Conservation (phyloP, 2,797 vertebrate species). For the Crenuchus spilurus region DNA sequence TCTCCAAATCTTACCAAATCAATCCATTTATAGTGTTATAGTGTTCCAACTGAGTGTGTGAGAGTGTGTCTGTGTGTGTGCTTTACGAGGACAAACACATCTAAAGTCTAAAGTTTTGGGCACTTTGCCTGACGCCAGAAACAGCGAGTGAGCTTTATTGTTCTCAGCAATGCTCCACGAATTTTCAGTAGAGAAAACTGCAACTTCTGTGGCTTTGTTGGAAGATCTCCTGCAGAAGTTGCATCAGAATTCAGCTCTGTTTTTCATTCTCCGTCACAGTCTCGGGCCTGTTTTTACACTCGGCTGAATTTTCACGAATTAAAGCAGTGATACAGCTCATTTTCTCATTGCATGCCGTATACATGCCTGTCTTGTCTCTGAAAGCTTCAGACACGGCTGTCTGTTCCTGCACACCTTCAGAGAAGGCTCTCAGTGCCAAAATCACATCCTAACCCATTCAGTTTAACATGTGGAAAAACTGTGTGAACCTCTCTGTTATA, state of each 20-base stretch:
- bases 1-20: constrained; percentile 6
- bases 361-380: not conserved
- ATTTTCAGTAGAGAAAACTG: not conserved
- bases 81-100: not conserved
- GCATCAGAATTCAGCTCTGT: not conserved
- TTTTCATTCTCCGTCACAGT: not conserved
- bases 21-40: not conserved
- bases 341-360: not conserved
- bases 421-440: not conserved
- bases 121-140: not conserved
- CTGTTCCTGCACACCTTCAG: not conserved
- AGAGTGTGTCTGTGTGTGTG: not conserved
- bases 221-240: not conserved
- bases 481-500: not conserved
- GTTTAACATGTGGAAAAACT: not conserved
- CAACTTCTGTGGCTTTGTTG: not conserved
- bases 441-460: not conserved
- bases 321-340: not conserved
- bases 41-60: not conserved
- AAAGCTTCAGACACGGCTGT: not conserved
- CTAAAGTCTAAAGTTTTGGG: not conserved
- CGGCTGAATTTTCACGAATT: not conserved
- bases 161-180: not conserved
- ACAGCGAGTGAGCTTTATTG: not conserved
- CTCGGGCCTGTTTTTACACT: not conserved